These are phyloP conservation scores for Corythaeola cristata DNA, from an alignment of 2,113 vertebrate genomes.

Conservation along the genomic window DNA sequence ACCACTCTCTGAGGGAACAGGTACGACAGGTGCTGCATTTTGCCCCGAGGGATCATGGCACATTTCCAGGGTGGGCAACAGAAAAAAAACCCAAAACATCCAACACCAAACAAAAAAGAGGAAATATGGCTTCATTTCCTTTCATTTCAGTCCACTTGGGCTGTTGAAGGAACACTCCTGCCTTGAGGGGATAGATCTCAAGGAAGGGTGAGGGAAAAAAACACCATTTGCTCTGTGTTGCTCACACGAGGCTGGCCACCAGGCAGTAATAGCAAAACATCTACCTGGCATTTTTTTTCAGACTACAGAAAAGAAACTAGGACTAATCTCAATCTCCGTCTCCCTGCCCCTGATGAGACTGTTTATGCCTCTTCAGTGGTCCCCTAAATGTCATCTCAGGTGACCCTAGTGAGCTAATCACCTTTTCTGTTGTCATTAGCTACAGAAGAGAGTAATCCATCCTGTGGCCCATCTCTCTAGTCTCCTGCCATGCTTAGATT, in stretches of 20 bases:
- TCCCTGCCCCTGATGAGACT: background rate
- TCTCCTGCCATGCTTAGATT: background rate
- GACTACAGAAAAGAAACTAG: background rate
- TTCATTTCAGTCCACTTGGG: background rate
- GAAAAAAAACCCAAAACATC: background rate
- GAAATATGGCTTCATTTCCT: background rate
- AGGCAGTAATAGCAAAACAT: background rate
- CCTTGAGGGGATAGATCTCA: background rate
- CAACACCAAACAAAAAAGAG: background rate
- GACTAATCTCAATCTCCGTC: background rate
- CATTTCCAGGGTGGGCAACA: background rate
- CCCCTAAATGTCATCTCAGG: background rate
- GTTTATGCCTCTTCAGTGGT: background rate
- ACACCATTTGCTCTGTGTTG: background rate
- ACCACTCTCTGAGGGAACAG: rapidly evolving
- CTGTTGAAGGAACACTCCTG: background rate
- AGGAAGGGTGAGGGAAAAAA: background rate
- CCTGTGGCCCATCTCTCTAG: background rate
- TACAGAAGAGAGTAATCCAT: background rate
- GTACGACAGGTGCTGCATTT: background rate
- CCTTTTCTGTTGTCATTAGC: slow-evolving; percentile 17
- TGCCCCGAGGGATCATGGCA: background rate
- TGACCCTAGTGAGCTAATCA: slow-evolving; percentile 19
- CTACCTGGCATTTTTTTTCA: background rate
- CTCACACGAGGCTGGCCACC: no score